Evolutionary conservation across 2,797 vertebrate genomes (phyloP).

Genomic region (Parambassis ranga): DNA sequence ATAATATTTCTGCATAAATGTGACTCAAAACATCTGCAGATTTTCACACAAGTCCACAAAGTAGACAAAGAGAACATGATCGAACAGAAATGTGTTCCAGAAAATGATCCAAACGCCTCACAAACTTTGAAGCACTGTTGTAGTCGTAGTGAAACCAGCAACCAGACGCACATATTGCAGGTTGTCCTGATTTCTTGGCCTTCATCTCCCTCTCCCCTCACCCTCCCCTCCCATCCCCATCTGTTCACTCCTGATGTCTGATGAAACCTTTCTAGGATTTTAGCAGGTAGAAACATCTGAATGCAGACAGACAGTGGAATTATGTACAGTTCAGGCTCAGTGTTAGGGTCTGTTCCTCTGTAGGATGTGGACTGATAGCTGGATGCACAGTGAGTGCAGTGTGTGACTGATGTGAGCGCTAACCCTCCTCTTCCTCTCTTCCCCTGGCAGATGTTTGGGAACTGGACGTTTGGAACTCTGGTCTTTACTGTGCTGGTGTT

Average conservation of each 20-base stretch:
- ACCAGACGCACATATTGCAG: constrained; percentile 31
- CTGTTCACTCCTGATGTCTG: constrained; percentile 45
- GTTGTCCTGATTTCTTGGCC: constrained; percentile 16
- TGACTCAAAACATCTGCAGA: no score
- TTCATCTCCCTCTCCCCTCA: constrained; percentile 6
- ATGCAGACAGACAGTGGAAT: constrained; percentile 9
- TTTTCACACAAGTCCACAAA: no score
- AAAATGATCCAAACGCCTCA: no score
- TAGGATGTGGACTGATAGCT: background rate
- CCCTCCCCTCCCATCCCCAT: constrained; percentile 42
- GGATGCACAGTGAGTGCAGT: background rate
- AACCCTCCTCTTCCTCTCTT: constrained; percentile 2
- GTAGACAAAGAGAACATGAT: no score
- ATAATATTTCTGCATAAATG: no score
- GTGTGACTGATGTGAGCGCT: background rate
- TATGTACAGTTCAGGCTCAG: background rate
- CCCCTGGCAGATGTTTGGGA: constrained; percentile 90
- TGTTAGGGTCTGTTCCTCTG: background rate
- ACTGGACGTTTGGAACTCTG: constrained; percentile 97
- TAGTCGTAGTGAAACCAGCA: background rate
- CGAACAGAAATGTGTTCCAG: no score
- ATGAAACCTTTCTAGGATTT: constrained; percentile 41
- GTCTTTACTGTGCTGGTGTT: constrained; percentile 97
- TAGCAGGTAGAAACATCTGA: constrained; percentile 18
- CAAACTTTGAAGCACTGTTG: no score